Conservation (phyloP, 35 echinoderm and acorn worm genomes). For the Ptychodera flava region DNA sequence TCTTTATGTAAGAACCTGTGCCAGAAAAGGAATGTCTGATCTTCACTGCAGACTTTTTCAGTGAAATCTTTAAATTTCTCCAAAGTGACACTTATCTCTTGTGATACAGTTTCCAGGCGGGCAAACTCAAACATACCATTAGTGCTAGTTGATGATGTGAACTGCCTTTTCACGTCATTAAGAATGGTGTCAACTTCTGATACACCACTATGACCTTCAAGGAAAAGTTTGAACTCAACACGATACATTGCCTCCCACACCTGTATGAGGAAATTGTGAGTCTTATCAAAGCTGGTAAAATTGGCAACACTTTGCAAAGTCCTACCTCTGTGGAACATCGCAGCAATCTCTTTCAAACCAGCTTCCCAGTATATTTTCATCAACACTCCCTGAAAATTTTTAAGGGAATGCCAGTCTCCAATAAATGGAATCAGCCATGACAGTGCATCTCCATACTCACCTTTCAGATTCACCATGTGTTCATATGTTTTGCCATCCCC, state of each 20-base stretch:
- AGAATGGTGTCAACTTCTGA: too few species aligned
- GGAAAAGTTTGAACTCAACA: too few species aligned
- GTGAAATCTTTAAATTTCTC: conserved; percentile 2
- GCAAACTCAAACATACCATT: background rate
- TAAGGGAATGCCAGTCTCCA: conserved; percentile 65
- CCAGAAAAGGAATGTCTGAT: conserved; percentile 57
- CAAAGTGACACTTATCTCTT: background rate
- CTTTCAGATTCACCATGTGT: too few species aligned
- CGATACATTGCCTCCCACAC: conserved; percentile 37
- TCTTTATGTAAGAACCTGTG: conserved; percentile 40
- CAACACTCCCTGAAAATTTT: conserved; percentile 54
- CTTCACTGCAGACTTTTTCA: background rate
- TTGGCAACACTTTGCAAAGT: conserved; percentile 4
- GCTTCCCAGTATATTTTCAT: conserved; percentile 80
- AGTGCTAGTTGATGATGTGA: background rate
- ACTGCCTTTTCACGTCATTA: conserved; percentile 65
- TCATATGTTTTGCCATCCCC: conserved; percentile 44
- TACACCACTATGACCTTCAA: too few species aligned
- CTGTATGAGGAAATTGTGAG: conserved; percentile 39
- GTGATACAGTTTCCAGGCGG: background rate
- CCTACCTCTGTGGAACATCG: background rate
- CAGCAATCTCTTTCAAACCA: conserved; percentile 31
- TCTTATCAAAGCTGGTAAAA: conserved; percentile 19
- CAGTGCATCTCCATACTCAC: conserved; percentile 26
- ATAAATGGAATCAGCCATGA: conserved; percentile 43